A percentile compares a stretch with the other conserved stretches of the same genome.
phyloP scores from a whole-genome alignment of 2,888 invertebrate species.

The Eristalis intricaria region DNA sequence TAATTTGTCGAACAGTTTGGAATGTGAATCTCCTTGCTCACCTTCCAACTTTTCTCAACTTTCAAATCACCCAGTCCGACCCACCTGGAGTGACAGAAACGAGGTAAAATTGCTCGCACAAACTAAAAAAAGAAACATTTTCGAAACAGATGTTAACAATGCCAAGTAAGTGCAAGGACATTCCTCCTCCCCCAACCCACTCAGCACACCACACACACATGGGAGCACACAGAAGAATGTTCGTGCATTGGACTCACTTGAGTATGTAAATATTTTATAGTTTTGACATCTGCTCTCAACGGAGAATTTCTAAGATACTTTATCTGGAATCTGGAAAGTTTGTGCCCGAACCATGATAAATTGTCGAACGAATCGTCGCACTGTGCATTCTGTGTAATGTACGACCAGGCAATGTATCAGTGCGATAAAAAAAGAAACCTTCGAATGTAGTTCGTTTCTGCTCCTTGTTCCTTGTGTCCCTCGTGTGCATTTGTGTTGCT shows the following conservation, averaged over 20 bases:
- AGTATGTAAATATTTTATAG: conserved; percentile 6
- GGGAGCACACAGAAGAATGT: background rate
- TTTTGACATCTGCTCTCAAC: conserved; percentile 5
- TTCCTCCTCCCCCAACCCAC: background rate
- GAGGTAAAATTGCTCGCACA: background rate
- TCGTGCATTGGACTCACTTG: background rate
- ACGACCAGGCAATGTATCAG: conserved; percentile 26
- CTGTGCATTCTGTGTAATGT: conserved; percentile 5
- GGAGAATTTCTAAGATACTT: conserved; percentile 11
- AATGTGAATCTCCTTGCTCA: too few species aligned
- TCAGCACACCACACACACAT: background rate
- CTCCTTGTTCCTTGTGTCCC: background rate
- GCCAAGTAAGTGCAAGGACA: background rate
- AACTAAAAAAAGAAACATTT: background rate
- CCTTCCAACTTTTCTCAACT: too few species aligned
- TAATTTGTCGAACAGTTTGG: background rate
- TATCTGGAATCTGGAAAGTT: background rate
- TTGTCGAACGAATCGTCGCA: conserved; percentile 17
- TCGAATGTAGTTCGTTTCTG: conserved; percentile 28
- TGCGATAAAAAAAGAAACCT: conserved; percentile 23
- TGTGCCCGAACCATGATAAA: background rate
- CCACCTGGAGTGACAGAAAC: too few species aligned
- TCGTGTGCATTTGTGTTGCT: background rate
- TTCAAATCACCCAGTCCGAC: too few species aligned
- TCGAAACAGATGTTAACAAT: background rate